These are phyloP conservation scores for Halocaridina rubra DNA, from an alignment of 2,888 invertebrate species.

Conservation along the genomic window DNA sequence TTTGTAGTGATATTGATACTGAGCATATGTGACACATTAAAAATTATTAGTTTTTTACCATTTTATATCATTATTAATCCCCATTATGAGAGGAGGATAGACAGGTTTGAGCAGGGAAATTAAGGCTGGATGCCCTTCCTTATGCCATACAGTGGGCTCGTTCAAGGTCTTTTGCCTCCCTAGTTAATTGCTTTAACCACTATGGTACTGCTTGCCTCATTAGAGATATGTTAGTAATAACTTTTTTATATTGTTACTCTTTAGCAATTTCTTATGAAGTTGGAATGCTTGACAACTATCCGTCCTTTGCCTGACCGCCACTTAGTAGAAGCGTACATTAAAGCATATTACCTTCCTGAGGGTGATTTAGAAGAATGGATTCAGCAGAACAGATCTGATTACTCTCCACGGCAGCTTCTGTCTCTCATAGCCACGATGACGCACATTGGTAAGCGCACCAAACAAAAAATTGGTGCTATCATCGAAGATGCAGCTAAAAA, in stretches of 20 bases:
- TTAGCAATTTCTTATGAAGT: conserved; percentile 85
- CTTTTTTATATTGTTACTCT: not conserved
- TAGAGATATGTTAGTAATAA: not conserved
- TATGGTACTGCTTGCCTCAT: no score
- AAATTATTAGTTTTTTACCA: no score
- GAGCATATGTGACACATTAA: no score
- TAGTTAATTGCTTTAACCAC: no score
- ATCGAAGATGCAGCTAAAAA: conserved; percentile 42
- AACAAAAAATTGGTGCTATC: conserved; percentile 73
- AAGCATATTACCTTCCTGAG: conserved; percentile 94
- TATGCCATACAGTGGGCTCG: no score
- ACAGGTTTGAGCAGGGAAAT: no score
- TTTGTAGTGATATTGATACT: no score
- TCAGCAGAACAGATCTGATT: conserved; percentile 80
- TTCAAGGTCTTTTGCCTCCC: no score
- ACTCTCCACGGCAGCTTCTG: conserved; percentile 86
- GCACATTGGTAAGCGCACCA: conserved; percentile 87
- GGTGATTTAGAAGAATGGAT: conserved; percentile 90
- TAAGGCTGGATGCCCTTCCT: no score
- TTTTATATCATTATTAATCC: no score
- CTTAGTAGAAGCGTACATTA: conserved; percentile 94
- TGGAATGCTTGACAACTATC: conserved; percentile 86
- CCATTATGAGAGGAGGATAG: no score
- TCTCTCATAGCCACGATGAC: conserved; percentile 87
- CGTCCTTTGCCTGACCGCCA: conserved; percentile 88